These are phyloP conservation scores for Chrysocyon brachyurus DNA, from an alignment of 2,797 vertebrate genomes.

Conservation along the genomic window DNA sequence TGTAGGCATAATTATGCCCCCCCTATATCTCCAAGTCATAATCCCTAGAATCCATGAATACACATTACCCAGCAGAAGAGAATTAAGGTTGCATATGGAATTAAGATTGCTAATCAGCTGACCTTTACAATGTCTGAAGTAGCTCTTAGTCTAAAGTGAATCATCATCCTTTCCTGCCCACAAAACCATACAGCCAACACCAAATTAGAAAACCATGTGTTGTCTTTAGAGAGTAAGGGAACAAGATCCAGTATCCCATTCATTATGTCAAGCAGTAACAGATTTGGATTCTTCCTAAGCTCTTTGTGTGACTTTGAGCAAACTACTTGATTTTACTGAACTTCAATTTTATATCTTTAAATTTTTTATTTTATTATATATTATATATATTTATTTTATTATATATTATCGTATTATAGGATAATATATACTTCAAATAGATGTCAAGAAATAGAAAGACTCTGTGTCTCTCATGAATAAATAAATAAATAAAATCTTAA, in stretches of 20 bases:
- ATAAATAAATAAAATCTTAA: too few species aligned
- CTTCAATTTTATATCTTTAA: constrained; percentile 46
- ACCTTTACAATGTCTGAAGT: constrained; percentile 23
- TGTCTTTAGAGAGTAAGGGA: not conserved
- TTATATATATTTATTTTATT: too few species aligned
- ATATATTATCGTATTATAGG: not conserved
- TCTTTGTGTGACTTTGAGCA: constrained; percentile 29
- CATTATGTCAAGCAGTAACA: constrained; percentile 49
- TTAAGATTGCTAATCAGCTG: constrained; percentile 52
- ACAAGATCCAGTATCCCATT: constrained; percentile 2
- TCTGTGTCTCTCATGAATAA: too few species aligned
- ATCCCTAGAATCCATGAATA: constrained; percentile 14
- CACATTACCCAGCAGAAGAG: not conserved
- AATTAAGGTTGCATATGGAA: constrained; percentile 56
- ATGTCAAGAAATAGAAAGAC: not conserved
- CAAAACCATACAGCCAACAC: constrained; percentile 51
- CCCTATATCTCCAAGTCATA: not conserved
- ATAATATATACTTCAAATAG: constrained; percentile 22
- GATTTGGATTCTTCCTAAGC: not conserved
- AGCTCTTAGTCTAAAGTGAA: constrained; percentile 56
- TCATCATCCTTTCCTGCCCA: constrained; percentile 9
- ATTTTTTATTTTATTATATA: not conserved
- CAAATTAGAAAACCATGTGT: constrained; percentile 40
- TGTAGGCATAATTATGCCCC: not conserved
- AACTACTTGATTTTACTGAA: constrained; percentile 42